Percentiles rank a stretch among this genome's conserved stretches.
Evolutionary conservation across 2,797 vertebrate genomes (phyloP).

Genomic region (Micrastur ruficollis): DNA sequence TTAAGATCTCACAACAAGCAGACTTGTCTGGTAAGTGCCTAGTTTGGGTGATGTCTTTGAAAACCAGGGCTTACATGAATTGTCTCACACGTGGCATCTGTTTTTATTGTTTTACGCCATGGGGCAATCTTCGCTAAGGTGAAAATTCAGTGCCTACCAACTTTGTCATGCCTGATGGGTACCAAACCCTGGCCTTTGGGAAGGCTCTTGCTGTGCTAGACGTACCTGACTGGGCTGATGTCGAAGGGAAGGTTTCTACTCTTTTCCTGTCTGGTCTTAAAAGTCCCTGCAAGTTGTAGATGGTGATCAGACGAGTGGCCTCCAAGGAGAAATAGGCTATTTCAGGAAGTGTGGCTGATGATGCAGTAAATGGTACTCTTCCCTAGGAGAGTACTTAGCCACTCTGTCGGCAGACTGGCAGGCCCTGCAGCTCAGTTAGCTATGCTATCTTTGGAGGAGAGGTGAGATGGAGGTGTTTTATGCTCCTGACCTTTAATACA

Average conservation of each 20-base stretch:
- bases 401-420: not conserved
- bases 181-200: not conserved
- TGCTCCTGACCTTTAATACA: not conserved
- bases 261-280: not conserved
- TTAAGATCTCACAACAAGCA: not conserved
- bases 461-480: constrained; percentile 29
- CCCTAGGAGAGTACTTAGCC: constrained; percentile 18
- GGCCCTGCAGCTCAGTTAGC: not conserved
- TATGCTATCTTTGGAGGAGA: constrained; percentile 7
- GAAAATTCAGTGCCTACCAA: not conserved
- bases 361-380: not conserved
- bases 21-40: not conserved
- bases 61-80: not conserved
- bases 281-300: not conserved
- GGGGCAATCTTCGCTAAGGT: not conserved
- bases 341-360: not conserved
- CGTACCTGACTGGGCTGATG: not conserved
- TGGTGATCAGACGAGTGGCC: not conserved
- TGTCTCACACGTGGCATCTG: not conserved
- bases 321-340: not conserved
- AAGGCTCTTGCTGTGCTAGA: not conserved
- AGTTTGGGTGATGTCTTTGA: not conserved
- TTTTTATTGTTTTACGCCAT: not conserved
- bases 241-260: not conserved
- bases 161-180: not conserved